Base-by-base conservation (phyloP, 1,140 invertebrate genomes). In the Coenobita brevimanus region DNA sequence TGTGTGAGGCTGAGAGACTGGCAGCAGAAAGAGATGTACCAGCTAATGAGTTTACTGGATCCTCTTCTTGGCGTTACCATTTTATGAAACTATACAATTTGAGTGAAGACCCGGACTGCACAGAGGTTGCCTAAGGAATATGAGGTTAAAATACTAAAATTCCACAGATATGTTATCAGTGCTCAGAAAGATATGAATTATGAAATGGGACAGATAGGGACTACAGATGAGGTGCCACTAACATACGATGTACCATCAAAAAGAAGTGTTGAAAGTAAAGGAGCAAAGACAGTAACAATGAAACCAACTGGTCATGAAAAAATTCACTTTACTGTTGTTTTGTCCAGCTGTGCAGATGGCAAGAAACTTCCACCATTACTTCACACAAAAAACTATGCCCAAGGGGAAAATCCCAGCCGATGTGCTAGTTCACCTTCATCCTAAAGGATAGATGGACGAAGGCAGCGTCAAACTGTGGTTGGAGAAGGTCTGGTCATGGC, bases 261-360 rank as follows among this genome's bases (percentile, higher is more conserved):
- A n/a, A n/a, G n/a, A n/a, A n/a, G n/a, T n/a, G n/a, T n/a, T n/a
- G n/a, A n/a, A n/a, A n/a, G n/a, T n/a, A n/a, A n/a, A n/a, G n/a
- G n/a, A n/a, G n/a, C n/a, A n/a, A n/a, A n/a, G n/a, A n/a, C n/a
- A n/a, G n/a, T n/a, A n/a, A n/a, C n/a, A n/a, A n/a, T n/a, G n/a
- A n/a, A n/a, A n/a, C n/a, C n/a, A n/a, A n/a, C n/a, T n/a, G 33
- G 62, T 15, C 76, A 60, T 79, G 76, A 79, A 46, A 79, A 79
- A 46, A 46, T 6, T 60, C 10, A 54, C 41, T 79, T 54, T 60
- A 79, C 76, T 50, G 41, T 46, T 24, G 76, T 79, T 24, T 46
- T 79, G 76, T 36, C 76, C 24, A 50, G 76, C 36, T 38, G n/a
- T n/a, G n/a, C 6, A 50, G 76, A 75, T 30, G 71, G 71, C 71